Evolutionary conservation across 2,797 vertebrate genomes (phyloP).

Genomic region (Phataginus tricuspis): DNA sequence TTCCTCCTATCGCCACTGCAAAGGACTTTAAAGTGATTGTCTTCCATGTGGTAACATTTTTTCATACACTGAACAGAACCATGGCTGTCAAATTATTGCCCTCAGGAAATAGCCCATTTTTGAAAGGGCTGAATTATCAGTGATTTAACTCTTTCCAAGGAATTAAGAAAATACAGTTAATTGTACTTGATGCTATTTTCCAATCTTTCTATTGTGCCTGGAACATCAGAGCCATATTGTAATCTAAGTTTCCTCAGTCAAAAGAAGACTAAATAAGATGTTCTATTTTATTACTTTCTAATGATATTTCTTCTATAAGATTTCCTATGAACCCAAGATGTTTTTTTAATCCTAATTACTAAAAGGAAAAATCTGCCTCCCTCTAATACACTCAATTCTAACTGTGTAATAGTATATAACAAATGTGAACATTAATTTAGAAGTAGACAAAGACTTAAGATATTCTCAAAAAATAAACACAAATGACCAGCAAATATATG

Average conservation of each 20-base stretch:
- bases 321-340: neutral
- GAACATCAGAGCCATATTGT: neutral
- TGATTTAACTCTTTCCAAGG: neutral
- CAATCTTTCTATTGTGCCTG: neutral
- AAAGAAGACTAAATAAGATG: neutral
- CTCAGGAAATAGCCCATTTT: neutral
- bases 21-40: neutral
- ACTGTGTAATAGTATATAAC: neutral
- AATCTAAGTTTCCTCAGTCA: neutral
- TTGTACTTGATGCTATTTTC: neutral
- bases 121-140: neutral
- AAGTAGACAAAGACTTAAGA: neutral
- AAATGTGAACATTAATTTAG: conserved; percentile 6
- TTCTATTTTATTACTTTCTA: neutral
- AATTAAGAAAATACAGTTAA: neutral
- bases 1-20: neutral
- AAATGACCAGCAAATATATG: neutral
- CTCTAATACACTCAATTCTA: neutral
- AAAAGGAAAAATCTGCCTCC: neutral
- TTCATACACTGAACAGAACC: neutral
- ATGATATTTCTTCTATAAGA: neutral
- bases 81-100: neutral
- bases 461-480: conserved; percentile 6
- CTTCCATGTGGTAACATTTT: neutral
- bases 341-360: neutral